Evolutionary conservation across 1,140 invertebrate genomes (phyloP).

Genomic region (Dryas iulia): DNA sequence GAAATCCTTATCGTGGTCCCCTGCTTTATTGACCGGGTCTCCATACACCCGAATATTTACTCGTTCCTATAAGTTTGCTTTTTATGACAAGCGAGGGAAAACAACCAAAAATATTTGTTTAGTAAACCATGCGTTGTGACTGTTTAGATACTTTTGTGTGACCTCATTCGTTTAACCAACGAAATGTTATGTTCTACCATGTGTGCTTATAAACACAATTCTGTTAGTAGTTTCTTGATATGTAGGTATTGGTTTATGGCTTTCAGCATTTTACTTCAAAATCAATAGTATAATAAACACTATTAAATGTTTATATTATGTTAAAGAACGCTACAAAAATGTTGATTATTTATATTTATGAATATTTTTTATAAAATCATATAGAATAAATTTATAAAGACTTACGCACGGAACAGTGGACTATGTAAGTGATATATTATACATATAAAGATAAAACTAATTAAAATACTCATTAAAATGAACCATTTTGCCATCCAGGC

Average conservation of each 20-base stretch:
- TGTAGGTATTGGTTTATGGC: not conserved
- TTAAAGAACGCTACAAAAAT: too few species aligned
- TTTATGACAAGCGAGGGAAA: not conserved
- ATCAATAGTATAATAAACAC: too few species aligned
- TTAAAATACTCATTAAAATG: too few species aligned
- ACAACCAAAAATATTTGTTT: not conserved
- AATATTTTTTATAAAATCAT: too few species aligned
- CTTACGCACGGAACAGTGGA: too few species aligned
- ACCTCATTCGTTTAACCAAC: not conserved
- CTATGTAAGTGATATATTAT: too few species aligned
- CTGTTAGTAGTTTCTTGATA: not conserved
- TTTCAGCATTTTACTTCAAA: too few species aligned
- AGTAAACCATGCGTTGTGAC: not conserved
- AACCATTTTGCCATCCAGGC: too few species aligned
- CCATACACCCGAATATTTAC: not conserved
- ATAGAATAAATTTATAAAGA: too few species aligned
- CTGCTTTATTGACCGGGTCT: not conserved
- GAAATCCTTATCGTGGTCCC: not conserved
- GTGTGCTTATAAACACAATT: not conserved
- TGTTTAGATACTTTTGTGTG: not conserved
- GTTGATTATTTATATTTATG: too few species aligned
- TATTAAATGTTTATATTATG: too few species aligned
- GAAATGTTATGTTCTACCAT: not conserved
- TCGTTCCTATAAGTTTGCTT: not conserved
- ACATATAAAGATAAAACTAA: too few species aligned